Evolutionary conservation across 2,888 invertebrate genomes (phyloP), one percentile per base, ranked within the genome.

Genomic region (Autographa gamma): DNA sequence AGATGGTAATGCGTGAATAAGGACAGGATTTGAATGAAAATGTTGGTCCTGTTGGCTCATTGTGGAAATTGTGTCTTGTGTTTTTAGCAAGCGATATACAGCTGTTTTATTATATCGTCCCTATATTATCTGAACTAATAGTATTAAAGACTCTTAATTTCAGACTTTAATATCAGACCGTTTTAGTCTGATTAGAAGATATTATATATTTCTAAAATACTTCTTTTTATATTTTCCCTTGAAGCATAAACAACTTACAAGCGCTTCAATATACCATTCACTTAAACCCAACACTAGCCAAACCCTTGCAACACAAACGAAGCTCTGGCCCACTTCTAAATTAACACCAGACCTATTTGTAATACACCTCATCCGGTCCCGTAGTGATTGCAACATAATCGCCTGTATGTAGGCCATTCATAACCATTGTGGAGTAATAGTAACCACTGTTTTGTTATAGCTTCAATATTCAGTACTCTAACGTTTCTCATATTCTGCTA

Each of bases 251-350:
- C 25, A 25, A 25, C 25, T 25, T 25, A 25, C 25, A 25, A 3
- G 25, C 25, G 25, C 25, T 25, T 25, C 25, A 25, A 25, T 25
- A 25, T 25, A 25, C 25, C 25, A 25, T 25, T 25, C 25, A 25
- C 25, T 25, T 25, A 25, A 38, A 60, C 34, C n/a, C 32, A 43
- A 11, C 52, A 48, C 14, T 4, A 60, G 63, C 43, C 62, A 67
- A 74, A 77, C 81, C 84, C 74, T 65, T 18, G 63, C 79, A 60
- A 69, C 79, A 74, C 65, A 73, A 76, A 73, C 80, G 85, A 48
- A 48, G 5, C 80, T 81, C 86, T 84, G 87, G 72, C 86, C 89
- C 76, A 88, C 82, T 89, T 90, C 84, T 83, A 86, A 87, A 87
- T 89, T 84, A 88, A 86, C 85, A 78, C 77, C 76, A 83, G 85